Base-by-base conservation (phyloP, 2,113 vertebrate species). In the Fregetta grallaria region DNA sequence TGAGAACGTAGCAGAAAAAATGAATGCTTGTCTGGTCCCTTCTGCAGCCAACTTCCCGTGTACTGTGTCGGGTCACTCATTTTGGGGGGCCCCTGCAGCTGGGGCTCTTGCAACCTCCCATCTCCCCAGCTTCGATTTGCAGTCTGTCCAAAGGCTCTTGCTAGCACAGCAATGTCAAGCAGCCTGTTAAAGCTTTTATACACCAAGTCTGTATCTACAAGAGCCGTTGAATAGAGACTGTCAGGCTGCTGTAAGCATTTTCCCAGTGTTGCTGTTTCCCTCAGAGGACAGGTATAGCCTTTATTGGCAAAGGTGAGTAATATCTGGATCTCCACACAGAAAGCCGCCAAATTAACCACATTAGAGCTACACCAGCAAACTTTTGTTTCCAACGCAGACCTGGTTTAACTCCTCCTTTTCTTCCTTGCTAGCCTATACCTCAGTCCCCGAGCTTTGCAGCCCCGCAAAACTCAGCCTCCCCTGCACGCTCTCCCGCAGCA, bases 11-110 rank as follows among this genome's bases (percentile, higher is more conserved):
- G 7, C 18, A 71, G 34, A 15, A 63, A 65, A 70, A 38, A 27
- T 0, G 4, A 80, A n/a, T 38, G 38, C 18, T 59, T 79, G 52
- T 73, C 82, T 61, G 45, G 21, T 76, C 27, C 27, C 13, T 93
- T 15, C 42, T n/a, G 36, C 44, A 72, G 74, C 34, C 16, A 53
- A 20, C 21, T 72, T 79, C 34, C 36, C 5, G 1, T 21, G 62
- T 68, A 36, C 53, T 1, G 1, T 3, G 3, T n/a, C 0, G 3
- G 15, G 40, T 62, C 67, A 26, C n/a, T 49, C 20, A 50, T 49
- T 81, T 36, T 19, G 30, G 21, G 40, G 44, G 4, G 2, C 1
- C 8, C 11, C 3, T 67, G 0, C 53, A 72, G 17, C 10, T 36
- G n/a, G 3, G 17, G 27, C 20, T 79, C 52, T 65, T 52, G 67